Evolutionary conservation across 2,797 vertebrate genomes (phyloP).

Genomic region (Gymnothorax javanicus): DNA sequence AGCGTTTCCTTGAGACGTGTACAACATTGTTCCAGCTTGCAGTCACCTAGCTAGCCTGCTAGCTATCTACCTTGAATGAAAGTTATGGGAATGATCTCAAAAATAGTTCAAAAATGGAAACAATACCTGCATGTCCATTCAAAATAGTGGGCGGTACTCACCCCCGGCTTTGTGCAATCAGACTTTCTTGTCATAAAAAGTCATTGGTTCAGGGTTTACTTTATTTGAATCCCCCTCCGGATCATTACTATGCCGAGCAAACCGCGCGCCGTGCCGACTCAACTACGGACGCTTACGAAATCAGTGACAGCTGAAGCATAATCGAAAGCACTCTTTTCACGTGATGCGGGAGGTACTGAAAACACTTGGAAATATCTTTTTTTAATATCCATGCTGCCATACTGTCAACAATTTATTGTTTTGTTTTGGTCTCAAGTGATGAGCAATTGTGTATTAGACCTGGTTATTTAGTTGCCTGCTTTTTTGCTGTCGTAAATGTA

Average conservation of each 20-base stretch:
- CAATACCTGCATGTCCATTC: neutral
- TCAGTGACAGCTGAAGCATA: constrained; percentile 6
- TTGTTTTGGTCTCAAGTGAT: too few relatives aligned
- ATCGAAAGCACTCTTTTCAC: neutral
- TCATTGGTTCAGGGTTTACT: neutral
- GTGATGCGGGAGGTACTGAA: neutral
- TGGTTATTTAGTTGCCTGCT: too few relatives aligned
- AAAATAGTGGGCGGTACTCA: constrained; percentile 1
- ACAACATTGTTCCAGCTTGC: neutral
- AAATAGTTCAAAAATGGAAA: neutral
- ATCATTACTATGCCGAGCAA: neutral
- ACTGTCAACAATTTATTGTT: too few relatives aligned
- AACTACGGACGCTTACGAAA: neutral
- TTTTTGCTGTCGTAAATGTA: too few relatives aligned
- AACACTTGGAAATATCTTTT: too few relatives aligned
- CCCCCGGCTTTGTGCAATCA: neutral
- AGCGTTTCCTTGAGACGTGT: constrained; percentile 12
- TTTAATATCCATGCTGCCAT: too few relatives aligned
- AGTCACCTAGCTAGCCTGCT: neutral
- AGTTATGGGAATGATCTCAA: neutral
- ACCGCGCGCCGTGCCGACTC: neutral
- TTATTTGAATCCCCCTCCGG: neutral
- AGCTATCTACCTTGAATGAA: neutral
- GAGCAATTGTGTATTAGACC: too few relatives aligned
- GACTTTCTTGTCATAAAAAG: neutral